These are phyloP conservation scores for Oncorhynchus masou DNA, from an alignment of 2,113 vertebrate species.

Conservation along the genomic window DNA sequence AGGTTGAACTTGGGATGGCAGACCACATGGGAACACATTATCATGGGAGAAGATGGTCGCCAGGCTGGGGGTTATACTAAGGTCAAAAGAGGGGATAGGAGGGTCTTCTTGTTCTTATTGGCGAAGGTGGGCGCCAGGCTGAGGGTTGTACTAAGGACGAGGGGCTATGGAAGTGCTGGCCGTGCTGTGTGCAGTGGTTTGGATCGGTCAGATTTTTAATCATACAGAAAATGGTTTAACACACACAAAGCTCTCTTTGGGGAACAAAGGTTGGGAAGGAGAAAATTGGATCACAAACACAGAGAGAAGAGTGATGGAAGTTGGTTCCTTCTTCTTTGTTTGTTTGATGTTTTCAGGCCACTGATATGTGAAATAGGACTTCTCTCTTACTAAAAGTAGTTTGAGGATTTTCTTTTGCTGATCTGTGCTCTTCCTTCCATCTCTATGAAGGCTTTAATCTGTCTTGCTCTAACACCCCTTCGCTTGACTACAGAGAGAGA, in stretches of 20 bases:
- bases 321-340: too few species aligned
- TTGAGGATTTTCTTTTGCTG: too few species aligned
- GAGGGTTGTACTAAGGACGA: background rate
- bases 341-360: too few species aligned
- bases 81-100: background rate
- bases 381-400: too few species aligned
- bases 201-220: constrained; percentile 30
- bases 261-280: background rate
- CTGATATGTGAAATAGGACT: too few species aligned
- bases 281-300: background rate
- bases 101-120: too few species aligned
- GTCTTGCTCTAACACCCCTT: too few species aligned
- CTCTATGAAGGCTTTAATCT: background rate
- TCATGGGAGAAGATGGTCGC: background rate
- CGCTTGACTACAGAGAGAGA: background rate
- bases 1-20: background rate
- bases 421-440: too few species aligned
- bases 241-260: background rate
- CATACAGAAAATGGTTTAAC: background rate
- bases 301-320: background rate
- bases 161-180: background rate
- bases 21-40: constrained; percentile 6
- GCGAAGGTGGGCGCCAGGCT: background rate
- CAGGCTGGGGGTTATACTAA: too few species aligned
- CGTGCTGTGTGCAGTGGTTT: constrained; percentile 8